phyloP scores from a whole-genome alignment of 2,888 invertebrate genomes.

The Tipula lateralis region DNA sequence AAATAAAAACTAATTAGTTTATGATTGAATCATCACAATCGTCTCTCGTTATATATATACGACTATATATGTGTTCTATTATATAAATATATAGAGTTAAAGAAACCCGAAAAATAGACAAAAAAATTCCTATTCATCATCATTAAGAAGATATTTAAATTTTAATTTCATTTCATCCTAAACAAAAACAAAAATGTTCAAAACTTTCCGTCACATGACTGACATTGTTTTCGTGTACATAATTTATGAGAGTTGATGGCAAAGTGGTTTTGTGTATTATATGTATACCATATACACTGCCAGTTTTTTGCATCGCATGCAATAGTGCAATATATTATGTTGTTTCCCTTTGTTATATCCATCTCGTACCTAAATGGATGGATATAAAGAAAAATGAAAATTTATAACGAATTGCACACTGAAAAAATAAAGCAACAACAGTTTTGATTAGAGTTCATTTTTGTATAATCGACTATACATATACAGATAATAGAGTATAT shows the following conservation, averaged over 20 bases:
- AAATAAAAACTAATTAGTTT: constrained; percentile 9
- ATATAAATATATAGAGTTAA: neutral
- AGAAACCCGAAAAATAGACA: neutral
- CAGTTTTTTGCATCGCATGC: constrained; percentile 6
- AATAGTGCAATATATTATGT: neutral
- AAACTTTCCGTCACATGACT: neutral
- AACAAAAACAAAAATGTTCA: neutral
- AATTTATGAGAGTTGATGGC: neutral
- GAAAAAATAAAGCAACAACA: neutral
- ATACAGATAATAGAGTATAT: neutral
- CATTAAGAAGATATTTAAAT: constrained; percentile 1
- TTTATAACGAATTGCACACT: neutral
- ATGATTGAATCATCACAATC: neutral
- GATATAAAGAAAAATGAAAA: neutral
- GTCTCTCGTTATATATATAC: neutral
- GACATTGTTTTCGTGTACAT: neutral
- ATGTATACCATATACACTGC: neutral
- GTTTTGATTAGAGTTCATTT: neutral
- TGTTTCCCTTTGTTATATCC: neutral
- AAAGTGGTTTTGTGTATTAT: neutral
- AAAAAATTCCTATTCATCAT: constrained; percentile 15
- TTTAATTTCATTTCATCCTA: neutral
- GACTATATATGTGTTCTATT: neutral
- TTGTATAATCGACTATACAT: neutral
- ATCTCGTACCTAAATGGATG: neutral